phyloP scores from a whole-genome alignment of 2,888 invertebrate species.

The Caenorhabditis uteleia region DNA sequence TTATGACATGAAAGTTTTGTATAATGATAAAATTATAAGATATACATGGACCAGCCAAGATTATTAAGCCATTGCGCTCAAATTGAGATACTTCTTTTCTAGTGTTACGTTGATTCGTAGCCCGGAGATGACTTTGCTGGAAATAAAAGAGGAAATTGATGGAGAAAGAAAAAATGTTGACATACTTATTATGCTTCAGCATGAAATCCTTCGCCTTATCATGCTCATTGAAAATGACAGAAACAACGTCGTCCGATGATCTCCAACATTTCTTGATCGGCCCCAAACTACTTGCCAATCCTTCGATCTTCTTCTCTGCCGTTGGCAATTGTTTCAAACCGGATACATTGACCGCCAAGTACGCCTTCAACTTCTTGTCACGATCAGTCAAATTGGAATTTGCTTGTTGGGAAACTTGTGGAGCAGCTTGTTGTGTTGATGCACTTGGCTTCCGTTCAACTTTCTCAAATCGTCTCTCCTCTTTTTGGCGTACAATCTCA shows the following conservation, averaged over 20 bases:
- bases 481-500: conserved; percentile 55
- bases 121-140: conserved; percentile 52
- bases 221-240: conserved; percentile 61
- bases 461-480: conserved; percentile 34
- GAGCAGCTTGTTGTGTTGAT: neutral
- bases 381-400: too few species aligned
- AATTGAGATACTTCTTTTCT: conserved; percentile 55
- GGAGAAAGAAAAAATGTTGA: conserved; percentile 1
- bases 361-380: conserved; percentile 50
- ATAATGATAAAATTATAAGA: conserved; percentile 4
- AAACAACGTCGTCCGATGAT: conserved; percentile 51
- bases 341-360: conserved; percentile 57
- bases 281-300: conserved; percentile 50
- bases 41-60: neutral
- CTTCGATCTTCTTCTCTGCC: conserved; percentile 44
- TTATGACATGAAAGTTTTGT: too few species aligned
- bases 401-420: neutral
- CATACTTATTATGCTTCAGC: conserved; percentile 63
- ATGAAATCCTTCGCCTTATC: conserved; percentile 66
- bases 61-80: conserved; percentile 38
- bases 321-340: conserved; percentile 51
- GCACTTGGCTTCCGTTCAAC: neutral
- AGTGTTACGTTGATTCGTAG: conserved; percentile 46
- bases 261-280: conserved; percentile 61
- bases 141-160: conserved; percentile 8